Evolutionary conservation across 2,888 invertebrate genomes (phyloP), one percentile per base, ranked within the genome.

Genomic region (Cataglyphis cursor): DNA sequence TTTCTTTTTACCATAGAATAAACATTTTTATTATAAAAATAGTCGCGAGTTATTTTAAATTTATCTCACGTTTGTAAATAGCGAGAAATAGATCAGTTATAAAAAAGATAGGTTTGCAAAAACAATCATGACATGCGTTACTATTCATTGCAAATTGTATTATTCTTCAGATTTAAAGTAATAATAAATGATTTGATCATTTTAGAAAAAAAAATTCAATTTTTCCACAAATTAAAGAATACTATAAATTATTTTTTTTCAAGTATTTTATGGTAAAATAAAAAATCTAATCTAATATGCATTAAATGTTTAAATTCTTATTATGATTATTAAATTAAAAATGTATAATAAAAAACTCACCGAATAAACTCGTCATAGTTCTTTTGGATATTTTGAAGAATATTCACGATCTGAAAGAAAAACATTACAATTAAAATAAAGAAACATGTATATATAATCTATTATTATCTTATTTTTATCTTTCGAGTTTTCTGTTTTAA

Each of bases 391-490:
- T 24, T 18, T 38, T 21, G 4, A 35, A 35, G 10, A 51, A 21
- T 35, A 1, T 35, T 35, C 12, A 24, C 9, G 9, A 72, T 38
- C 18, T 57, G 24, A 9, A 57, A 73, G 12, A 24, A 73, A 28
- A 73, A 73, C 10, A 59, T 41, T 41, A 12, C 18, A 72, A 72
- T 72, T 38, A 41, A 12, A 54, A 15, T 51, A 28, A 68, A 24
- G 18, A 21, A 18, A n/a, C 1, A n/a, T 0, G 21, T 9, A 28
- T 10, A 0, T 10, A 9, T 3, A 51, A 51, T 68, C n/a, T 3
- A 57, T 18, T 3, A 51, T 51, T 12, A 48, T 8, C 6, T 31
- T 35, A n/a, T 8, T 62, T 68, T 48, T 18, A 48, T 44, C 3
- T 2, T 44, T 28, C 31, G 4, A 68, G n/a, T 68, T 24, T 28